phyloP scores from a whole-genome alignment of 2,797 vertebrate species.

The Caiman crocodilus region DNA sequence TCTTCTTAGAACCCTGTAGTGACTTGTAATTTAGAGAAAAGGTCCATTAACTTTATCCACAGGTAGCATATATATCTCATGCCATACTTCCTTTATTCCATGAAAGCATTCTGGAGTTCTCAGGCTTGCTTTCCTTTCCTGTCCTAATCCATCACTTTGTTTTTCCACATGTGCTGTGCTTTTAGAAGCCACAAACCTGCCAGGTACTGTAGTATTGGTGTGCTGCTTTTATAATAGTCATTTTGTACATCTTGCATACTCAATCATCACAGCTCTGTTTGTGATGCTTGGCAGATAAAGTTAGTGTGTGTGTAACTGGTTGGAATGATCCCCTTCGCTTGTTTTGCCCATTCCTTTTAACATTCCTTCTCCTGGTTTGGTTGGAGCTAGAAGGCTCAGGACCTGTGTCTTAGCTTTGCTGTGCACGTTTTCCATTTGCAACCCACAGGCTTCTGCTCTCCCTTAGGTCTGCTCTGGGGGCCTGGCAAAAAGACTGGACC shows the following conservation, averaged over 20 bases:
- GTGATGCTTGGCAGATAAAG: slow-evolving; percentile 72
- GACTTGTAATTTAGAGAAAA: slow-evolving; percentile 45
- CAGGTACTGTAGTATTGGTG: slow-evolving; percentile 89
- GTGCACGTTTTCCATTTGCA: slow-evolving; percentile 63
- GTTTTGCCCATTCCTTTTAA: slow-evolving; percentile 39
- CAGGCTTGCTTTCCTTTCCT: slow-evolving; percentile 70
- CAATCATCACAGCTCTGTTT: slow-evolving; percentile 64
- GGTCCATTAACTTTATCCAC: slow-evolving; percentile 27
- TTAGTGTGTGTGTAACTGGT: slow-evolving; percentile 56
- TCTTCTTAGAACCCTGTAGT: neutral
- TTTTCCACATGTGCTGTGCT: slow-evolving; percentile 87
- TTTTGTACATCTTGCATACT: slow-evolving; percentile 63
- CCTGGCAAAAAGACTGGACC: slow-evolving; percentile 30
- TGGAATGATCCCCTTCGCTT: slow-evolving; percentile 66
- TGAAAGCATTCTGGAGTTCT: slow-evolving; percentile 74
- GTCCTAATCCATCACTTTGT: slow-evolving; percentile 83
- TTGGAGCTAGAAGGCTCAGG: slow-evolving; percentile 33
- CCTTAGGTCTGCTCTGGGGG: neutral
- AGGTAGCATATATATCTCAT: slow-evolving; percentile 52
- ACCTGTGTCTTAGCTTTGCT: slow-evolving; percentile 65
- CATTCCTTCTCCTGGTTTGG: slow-evolving; percentile 37
- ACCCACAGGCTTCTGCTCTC: slow-evolving; percentile 9
- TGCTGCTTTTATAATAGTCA: slow-evolving; percentile 69
- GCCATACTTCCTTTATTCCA: slow-evolving; percentile 63
- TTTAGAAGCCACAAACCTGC: slow-evolving; percentile 92